These are phyloP conservation scores for Antennarius maculatus DNA, from an alignment of 2,797 vertebrate genomes.

Conservation along the genomic window DNA sequence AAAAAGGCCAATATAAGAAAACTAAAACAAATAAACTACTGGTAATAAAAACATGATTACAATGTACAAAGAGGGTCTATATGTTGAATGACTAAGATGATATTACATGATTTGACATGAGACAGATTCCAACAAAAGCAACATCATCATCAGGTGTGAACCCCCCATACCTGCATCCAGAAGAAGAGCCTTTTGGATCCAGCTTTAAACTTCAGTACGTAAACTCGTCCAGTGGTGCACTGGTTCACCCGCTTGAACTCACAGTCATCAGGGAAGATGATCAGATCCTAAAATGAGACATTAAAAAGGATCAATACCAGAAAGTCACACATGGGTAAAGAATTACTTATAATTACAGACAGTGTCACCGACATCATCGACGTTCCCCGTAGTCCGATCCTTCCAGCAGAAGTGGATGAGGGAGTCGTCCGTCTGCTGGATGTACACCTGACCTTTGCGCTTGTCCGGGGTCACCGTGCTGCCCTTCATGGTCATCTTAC, in stretches of 20 bases:
- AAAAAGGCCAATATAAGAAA: no score
- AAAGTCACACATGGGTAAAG: not conserved
- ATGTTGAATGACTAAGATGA: no score
- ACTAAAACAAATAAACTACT: no score
- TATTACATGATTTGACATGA: no score
- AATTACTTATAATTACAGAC: not conserved
- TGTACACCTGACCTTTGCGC: conserved; percentile 95
- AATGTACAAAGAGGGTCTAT: no score
- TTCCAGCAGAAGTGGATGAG: conserved; percentile 99
- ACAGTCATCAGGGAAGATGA: conserved; percentile 98
- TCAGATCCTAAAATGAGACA: conserved; percentile 85
- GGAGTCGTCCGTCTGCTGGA: conserved; percentile 97
- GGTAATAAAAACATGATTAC: no score
- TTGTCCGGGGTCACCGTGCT: conserved; percentile 96
- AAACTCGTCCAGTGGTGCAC: conserved; percentile 95
- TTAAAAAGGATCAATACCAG: not conserved
- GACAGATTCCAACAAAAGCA: no score
- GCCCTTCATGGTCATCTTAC: conserved; percentile 95
- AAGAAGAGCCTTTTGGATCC: conserved; percentile 98
- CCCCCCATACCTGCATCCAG: conserved; percentile 93
- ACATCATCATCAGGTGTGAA: not conserved
- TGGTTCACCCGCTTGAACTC: conserved; percentile 96
- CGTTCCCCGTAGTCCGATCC: conserved; percentile 91
- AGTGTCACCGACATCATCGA: conserved; percentile 89
- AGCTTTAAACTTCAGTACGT: conserved; percentile 96